phyloP scores from a whole-genome alignment of 2,113 vertebrate genomes.

The Brachyistius frenatus region DNA sequence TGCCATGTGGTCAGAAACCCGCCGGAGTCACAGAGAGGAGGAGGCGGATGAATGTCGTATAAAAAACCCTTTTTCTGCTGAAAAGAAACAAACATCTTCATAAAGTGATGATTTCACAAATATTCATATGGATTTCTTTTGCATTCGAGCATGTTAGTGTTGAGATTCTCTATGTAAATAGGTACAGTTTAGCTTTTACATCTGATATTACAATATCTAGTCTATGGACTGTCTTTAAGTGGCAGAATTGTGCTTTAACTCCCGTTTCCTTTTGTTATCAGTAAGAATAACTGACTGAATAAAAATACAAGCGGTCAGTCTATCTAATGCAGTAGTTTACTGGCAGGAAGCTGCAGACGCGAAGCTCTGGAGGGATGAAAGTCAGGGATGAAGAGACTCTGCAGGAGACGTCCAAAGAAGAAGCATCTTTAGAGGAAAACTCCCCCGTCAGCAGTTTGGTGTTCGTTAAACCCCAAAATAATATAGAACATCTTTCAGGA shows the following conservation, averaged over 20 bases:
- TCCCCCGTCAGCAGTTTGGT: slow-evolving; percentile 36
- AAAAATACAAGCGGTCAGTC: slow-evolving; percentile 90
- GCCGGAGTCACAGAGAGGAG: slow-evolving; percentile 67
- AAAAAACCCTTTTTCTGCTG: slow-evolving; percentile 96
- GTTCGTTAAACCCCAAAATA: background rate
- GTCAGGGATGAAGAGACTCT: slow-evolving; percentile 85
- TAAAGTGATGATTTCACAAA: slow-evolving; percentile 90
- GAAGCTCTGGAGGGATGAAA: slow-evolving; percentile 87
- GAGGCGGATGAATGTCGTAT: slow-evolving; percentile 90
- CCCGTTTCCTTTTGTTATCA: slow-evolving; percentile 91
- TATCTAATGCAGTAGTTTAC: slow-evolving; percentile 89
- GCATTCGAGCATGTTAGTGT: slow-evolving; percentile 96
- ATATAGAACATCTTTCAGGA: no score
- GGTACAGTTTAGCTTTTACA: slow-evolving; percentile 95
- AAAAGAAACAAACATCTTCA: slow-evolving; percentile 91
- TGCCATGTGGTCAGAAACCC: slow-evolving; percentile 97
- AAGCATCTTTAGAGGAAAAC: slow-evolving; percentile 69
- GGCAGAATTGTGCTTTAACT: slow-evolving; percentile 99
- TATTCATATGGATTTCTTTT: slow-evolving; percentile 94
- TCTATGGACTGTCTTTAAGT: slow-evolving; percentile 92
- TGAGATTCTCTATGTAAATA: slow-evolving; percentile 89
- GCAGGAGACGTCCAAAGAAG: slow-evolving; percentile 50
- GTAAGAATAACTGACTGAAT: slow-evolving; percentile 90
- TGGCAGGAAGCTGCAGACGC: slow-evolving; percentile 93
- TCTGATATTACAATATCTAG: slow-evolving; percentile 89